These are phyloP conservation scores for Pimephales promelas DNA, from an alignment of 2,113 vertebrate genomes.

Conservation along the genomic window DNA sequence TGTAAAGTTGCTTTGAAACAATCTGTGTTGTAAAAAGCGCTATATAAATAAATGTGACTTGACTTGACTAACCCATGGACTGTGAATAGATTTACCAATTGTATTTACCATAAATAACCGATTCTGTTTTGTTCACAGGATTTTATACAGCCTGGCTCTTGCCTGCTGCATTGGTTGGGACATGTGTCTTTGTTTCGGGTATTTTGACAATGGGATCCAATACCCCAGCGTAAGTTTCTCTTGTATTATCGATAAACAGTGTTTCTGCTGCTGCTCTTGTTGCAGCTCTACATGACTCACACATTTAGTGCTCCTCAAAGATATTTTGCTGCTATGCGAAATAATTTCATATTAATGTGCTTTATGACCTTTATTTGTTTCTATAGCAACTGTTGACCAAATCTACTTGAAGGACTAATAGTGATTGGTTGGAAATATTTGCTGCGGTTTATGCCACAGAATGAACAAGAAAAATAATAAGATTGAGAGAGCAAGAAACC, in stretches of 20 bases:
- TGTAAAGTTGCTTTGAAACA: no score
- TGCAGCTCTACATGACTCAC: background rate
- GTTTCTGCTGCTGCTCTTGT: background rate
- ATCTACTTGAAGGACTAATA: slow-evolving; percentile 5
- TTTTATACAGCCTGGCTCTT: slow-evolving; percentile 83
- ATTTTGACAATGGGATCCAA: slow-evolving; percentile 76
- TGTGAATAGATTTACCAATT: background rate
- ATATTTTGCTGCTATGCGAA: background rate
- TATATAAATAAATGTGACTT: no score
- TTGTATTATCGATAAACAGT: background rate
- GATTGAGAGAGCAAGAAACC: background rate
- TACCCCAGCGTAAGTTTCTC: slow-evolving; percentile 74
- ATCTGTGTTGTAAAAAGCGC: no score
- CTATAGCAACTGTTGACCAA: slow-evolving; percentile 44
- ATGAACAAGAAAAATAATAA: background rate
- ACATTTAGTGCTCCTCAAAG: slow-evolving; percentile 20
- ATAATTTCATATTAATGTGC: slow-evolving; percentile 1
- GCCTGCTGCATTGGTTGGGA: slow-evolving; percentile 77
- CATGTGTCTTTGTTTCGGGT: slow-evolving; percentile 78
- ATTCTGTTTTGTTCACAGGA: slow-evolving; percentile 63
- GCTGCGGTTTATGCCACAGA: slow-evolving; percentile 9
- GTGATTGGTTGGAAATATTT: slow-evolving; percentile 22
- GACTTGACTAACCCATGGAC: background rate
- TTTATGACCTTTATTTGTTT: slow-evolving; percentile 45
- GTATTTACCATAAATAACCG: background rate